Evolutionary conservation across 2,797 vertebrate species (phyloP), one percentile per base, ranked within the genome.

Genomic region (Mionectes olivaceus): DNA sequence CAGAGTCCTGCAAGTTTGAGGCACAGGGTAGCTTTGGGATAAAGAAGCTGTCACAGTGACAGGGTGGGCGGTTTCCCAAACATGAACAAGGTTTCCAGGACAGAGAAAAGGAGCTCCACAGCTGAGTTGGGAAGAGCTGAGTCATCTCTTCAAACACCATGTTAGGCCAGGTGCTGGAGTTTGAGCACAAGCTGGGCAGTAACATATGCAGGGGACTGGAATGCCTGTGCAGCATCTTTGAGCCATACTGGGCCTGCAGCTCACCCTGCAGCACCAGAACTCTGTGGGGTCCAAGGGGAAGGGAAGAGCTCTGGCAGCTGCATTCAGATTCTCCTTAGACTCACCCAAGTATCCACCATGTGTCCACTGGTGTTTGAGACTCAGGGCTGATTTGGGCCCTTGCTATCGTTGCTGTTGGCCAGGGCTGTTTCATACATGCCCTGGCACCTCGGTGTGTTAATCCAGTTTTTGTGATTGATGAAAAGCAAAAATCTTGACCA

Each of bases 401-500:
- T 68, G n/a, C 33, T 68, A 1, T 56, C 7, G 0, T 56, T 83
- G n/a, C 50, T 81, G n/a, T 60, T 65, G 19, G 19, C 56, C 53
- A 60, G 73, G 33, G 16, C 43, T 28, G 5, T 87, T 94, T 87
- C 53, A 46, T 60, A 50, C 17, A 70, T 57, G 17, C 14, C 39
- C 57, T 14, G 1, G 33, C 59, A 86, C 65, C 25, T 64, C 2
- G 0, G 35, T 76, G 47, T 14, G 1, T 1, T 32, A 82, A 23
- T 76, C 70, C 4, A 2, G 2, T 5, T 94, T 93, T 82, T 76
- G 80, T 79, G 80, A 59, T 35, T 82, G 73, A 76, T 79, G 76
- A 67, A 83, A 79, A 92, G 61, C 82, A 91, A 96, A 95, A 94
- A 33, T 56, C 82, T 91, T 87, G 80, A 76, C 80, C 84, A 83